A percentile compares a stretch with the other conserved stretches of the same genome.
Evolutionary conservation across 2,113 vertebrate genomes (phyloP).

Genomic region (Oncorhynchus masou): DNA sequence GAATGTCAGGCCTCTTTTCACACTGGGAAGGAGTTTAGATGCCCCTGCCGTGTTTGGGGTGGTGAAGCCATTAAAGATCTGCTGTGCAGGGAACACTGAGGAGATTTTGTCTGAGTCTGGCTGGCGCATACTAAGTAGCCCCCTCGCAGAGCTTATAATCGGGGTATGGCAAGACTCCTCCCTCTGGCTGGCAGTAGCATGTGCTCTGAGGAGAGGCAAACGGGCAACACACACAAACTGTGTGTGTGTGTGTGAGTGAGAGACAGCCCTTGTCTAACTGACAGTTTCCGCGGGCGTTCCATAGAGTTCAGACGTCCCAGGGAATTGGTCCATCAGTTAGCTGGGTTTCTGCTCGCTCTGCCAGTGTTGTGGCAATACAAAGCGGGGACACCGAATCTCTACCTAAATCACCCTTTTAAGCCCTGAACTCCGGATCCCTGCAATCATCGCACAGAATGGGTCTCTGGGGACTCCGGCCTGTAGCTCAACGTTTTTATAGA

Average conservation of each 20-base stretch:
- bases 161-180: conserved; percentile 29
- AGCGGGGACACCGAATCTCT: conserved; percentile 52
- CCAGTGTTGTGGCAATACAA: conserved; percentile 38
- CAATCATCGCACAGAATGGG: conserved; percentile 16
- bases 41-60: conserved; percentile 10
- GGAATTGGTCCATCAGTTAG: neutral
- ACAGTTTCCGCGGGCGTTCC: conserved; percentile 28
- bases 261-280: conserved; percentile 37
- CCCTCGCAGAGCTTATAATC: conserved; percentile 50
- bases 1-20: neutral
- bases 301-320: conserved; percentile 40
- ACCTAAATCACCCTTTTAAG: conserved; percentile 53
- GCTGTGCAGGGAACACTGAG: conserved; percentile 42
- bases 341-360: conserved; percentile 40
- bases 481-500: neutral
- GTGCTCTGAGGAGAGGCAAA: conserved; percentile 8
- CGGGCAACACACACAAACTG: neutral
- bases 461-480: neutral
- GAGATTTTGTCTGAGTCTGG: conserved; percentile 18
- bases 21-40: neutral
- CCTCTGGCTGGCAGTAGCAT: conserved; percentile 22
- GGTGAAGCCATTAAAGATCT: conserved; percentile 35
- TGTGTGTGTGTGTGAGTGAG: neutral
- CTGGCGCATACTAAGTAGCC: conserved; percentile 48
- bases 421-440: conserved; percentile 31